Evolutionary conservation across 2,797 vertebrate species (phyloP), one percentile per base, ranked within the genome.

Genomic region (Cyprinella venusta): DNA sequence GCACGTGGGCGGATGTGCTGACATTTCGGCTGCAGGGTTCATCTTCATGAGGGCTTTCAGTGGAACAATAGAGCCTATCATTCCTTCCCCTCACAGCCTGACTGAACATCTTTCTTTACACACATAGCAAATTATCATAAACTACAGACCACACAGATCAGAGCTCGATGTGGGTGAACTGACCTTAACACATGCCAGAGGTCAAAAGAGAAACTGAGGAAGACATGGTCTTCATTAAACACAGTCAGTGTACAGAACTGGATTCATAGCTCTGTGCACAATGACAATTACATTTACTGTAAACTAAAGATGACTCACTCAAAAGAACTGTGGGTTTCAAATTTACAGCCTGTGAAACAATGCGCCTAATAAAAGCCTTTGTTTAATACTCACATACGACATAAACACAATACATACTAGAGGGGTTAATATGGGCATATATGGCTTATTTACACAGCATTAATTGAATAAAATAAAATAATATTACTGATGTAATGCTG

Each of bases 51-150:
- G 56, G 48, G 72, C 54, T 64, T 71, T 78, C 67, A 78, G 70
- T 36, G 68, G 83, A 83, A 87, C 86, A 87, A 85, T 86, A 16
- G 52, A 50, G 74, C 42, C 81, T 78, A 77, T 88, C 81, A 84
- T 84, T 82, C 38, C 54, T 76, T 64, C 63, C 59, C 80, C 84
- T 82, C 80, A 85, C 86, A 79, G 78, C 64, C 74, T 68, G 76
- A 69, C 45, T 67, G 40, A 38, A 67, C 33, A 63, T 78, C 40
- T 76, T 42, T 56, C 64, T 48, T 68, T 70, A 9, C 36, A 48
- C 30, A 81, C 59, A 79, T n/a, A 82, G 33, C 71, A 76, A 48
- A 76, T 76, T 82, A 75, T 76, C 48, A 76, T 78, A 75, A 78
- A 71, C 38, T 21, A 40, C 8, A 84, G 48, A 82, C 70, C 79